Percentiles rank a stretch among this genome's conserved stretches.
Conservation (phyloP, 2,888 invertebrate species). For the Cryptophagus acutangulus region DNA sequence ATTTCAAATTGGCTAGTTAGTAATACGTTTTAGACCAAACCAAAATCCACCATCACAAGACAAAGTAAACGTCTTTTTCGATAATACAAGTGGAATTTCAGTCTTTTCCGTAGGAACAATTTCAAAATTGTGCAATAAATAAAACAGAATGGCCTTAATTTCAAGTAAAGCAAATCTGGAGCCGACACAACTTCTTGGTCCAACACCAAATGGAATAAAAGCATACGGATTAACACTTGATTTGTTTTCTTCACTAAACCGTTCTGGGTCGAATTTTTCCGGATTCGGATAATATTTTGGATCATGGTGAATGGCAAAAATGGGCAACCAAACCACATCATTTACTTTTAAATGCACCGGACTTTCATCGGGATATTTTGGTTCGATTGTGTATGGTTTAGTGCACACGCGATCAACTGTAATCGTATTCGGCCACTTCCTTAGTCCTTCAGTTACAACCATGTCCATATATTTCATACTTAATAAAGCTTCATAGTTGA, state of each 20-base stretch:
- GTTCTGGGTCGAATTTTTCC: conserved; percentile 42
- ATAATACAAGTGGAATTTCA: conserved; percentile 19
- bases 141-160: conserved; percentile 29
- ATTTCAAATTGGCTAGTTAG: no score
- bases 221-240: conserved; percentile 19
- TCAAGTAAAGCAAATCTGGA: conserved; percentile 29
- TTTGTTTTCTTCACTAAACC: conserved; percentile 42
- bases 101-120: conserved; percentile 31
- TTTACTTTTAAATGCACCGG: conserved; percentile 24
- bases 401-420: conserved; percentile 48
- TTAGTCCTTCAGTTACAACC: conserved; percentile 36
- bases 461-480: conserved; percentile 54
- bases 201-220: conserved; percentile 23
- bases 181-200: conserved; percentile 26
- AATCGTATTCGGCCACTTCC: conserved; percentile 27
- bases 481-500: conserved; percentile 47
- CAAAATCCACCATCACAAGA: not conserved
- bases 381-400: conserved; percentile 9
- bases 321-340: conserved; percentile 38
- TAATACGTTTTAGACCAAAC: conserved; percentile 26
- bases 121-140: conserved; percentile 30
- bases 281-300: conserved; percentile 45
- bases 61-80: not conserved
- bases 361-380: conserved; percentile 1
- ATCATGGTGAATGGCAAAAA: conserved; percentile 45